A percentile compares a stretch with the other conserved stretches of the same genome.
phyloP scores from a whole-genome alignment of 2,888 invertebrate genomes.

The Heliconius ismenius region DNA sequence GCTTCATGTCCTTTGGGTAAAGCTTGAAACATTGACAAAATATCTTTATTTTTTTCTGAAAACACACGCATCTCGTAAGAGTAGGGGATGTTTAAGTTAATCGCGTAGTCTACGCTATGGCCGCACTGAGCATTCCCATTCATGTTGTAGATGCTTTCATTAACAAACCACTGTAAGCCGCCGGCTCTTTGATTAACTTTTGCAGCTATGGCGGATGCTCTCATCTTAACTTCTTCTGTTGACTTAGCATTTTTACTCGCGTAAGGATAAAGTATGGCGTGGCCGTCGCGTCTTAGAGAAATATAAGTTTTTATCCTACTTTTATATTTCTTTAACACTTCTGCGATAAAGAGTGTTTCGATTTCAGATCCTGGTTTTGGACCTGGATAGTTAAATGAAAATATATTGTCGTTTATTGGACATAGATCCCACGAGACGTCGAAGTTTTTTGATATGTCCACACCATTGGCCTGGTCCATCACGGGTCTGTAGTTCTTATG shows the following conservation, averaged over 20 bases:
- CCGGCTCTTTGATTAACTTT: conserved; percentile 65
- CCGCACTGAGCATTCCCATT: conserved; percentile 64
- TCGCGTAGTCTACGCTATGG: conserved; percentile 70
- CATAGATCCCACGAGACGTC: conserved; percentile 63
- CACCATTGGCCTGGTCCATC: conserved; percentile 56
- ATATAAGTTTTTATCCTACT: conserved; percentile 83
- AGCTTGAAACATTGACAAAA: conserved; percentile 63
- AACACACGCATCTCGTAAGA: conserved; percentile 72
- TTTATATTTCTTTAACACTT: conserved; percentile 76
- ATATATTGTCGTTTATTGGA: conserved; percentile 48
- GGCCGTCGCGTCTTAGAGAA: conserved; percentile 87
- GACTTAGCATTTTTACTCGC: conserved; percentile 66
- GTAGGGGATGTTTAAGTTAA: conserved; percentile 51
- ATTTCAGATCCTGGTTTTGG: conserved; percentile 82
- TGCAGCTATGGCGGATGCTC: conserved; percentile 56
- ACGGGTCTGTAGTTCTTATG: conserved; percentile 59
- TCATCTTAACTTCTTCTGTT: conserved; percentile 44
- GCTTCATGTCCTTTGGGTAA: conserved; percentile 62
- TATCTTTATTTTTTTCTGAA: conserved; percentile 54
- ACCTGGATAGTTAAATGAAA: conserved; percentile 80
- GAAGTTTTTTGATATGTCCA: conserved; percentile 70
- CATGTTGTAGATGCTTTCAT: conserved; percentile 57
- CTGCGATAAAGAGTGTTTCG: conserved; percentile 83
- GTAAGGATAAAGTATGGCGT: conserved; percentile 84
- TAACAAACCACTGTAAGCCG: conserved; percentile 58